Base-by-base conservation (phyloP, 2,888 invertebrate genomes). In the Cheilosia impressa region DNA sequence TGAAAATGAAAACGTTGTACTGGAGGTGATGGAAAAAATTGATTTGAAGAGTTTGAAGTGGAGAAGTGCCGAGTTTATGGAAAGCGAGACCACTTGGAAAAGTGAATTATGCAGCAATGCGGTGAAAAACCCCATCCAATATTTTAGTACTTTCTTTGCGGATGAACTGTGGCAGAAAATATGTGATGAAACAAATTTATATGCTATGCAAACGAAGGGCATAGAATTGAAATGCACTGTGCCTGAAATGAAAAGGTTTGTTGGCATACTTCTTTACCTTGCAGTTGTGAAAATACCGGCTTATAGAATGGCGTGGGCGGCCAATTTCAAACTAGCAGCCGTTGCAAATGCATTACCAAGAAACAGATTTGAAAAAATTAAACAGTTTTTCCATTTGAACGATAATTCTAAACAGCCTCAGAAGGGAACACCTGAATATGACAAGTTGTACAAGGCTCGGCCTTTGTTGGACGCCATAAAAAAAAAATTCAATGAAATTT, bases 11-110 rank as follows among this genome's bases (percentile, higher is more conserved):
- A 50, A 79, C 34, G 68, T 72, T 68, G 45, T 63, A 69, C 82
- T 83, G 76, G 80, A 77, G 60, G 76, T 68, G 63, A 72, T 55
- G 66, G 77, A 87, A 62, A 77, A 87, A 84, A 87, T 84, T 71
- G 77, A 87, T 83, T 80, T 87, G 58, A 38, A 83, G 31, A 83
- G 80, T 80, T 84, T 87, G 68, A 73, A 62, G 60, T 87, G 83
- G 77, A 87, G 82, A 63, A 87, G 85, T 80, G 77, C 69, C 52
- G 81, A 76, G 66, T 27, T 81, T 34, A 78, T 68, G 63, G 68
- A 76, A 82, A 63, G 84, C 55, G 72, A 87, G 45, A 72, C 68
- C 45, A 57, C n/a, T 50, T 81, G 81, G 84, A 66, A 84, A 78
- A 60, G 63, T 45, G 58, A 85, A 87, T 38, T 81, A 53, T 43